Conservation (phyloP, 2,888 invertebrate genomes). For the Ectropis crepuscularia region DNA sequence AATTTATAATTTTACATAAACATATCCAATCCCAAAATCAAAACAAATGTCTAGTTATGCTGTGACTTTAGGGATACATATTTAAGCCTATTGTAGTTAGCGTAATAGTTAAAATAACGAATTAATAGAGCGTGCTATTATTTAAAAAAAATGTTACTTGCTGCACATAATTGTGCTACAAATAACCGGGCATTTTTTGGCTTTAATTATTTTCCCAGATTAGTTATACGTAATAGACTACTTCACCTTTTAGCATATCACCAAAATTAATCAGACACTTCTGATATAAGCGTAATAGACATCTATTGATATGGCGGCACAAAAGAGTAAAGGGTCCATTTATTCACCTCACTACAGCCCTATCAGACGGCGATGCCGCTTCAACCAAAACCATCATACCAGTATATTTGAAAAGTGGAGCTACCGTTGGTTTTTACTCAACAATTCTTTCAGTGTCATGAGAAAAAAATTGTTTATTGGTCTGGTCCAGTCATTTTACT, state of each 20-base stretch:
- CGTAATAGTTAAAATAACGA: too few relatives aligned
- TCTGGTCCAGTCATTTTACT: conserved; percentile 4
- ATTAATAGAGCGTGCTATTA: too few relatives aligned
- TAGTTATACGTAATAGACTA: too few relatives aligned
- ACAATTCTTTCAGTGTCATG: background rate
- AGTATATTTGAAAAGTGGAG: background rate
- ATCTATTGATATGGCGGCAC: conserved; percentile 19
- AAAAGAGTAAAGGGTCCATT: conserved; percentile 25
- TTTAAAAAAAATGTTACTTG: too few relatives aligned
- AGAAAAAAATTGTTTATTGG: background rate
- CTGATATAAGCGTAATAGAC: conserved; percentile 3
- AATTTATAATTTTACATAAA: too few relatives aligned
- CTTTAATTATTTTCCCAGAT: too few relatives aligned
- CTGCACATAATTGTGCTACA: too few relatives aligned
- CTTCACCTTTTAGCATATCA: background rate
- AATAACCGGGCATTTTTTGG: too few relatives aligned
- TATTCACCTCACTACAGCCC: conserved; percentile 13
- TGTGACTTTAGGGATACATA: too few relatives aligned
- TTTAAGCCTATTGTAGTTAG: too few relatives aligned
- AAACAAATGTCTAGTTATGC: too few relatives aligned
- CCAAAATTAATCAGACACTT: conserved; percentile 8
- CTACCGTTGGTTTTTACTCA: background rate
- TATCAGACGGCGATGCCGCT: conserved; percentile 10
- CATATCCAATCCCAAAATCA: too few relatives aligned
- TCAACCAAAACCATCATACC: background rate